Evolutionary conservation across 2,888 invertebrate species (phyloP).

Genomic region (Tipula vernalis): DNA sequence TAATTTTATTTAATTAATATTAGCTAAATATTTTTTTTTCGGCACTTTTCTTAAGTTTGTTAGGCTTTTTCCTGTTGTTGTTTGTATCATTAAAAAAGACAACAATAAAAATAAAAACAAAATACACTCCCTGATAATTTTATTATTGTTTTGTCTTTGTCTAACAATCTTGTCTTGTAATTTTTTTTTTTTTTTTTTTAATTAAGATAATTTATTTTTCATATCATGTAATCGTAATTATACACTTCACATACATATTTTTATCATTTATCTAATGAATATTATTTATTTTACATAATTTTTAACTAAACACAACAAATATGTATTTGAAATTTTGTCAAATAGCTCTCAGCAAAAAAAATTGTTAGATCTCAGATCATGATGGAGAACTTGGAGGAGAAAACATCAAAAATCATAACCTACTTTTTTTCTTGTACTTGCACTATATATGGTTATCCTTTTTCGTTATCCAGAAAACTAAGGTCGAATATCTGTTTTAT

Average conservation of each 20-base stretch:
- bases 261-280: neutral
- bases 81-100: neutral
- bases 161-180: neutral
- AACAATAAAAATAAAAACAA: slow-evolving; percentile 1
- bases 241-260: neutral
- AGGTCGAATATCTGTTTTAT: neutral
- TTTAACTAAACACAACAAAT: neutral
- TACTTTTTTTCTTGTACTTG: neutral
- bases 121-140: slow-evolving; percentile 8
- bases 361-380: neutral
- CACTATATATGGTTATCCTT: neutral
- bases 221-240: neutral
- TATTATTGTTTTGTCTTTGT: neutral
- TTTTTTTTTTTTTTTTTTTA: neutral
- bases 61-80: neutral
- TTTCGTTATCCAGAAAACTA: neutral
- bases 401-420: slow-evolving; percentile 11
- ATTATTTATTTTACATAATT: neutral
- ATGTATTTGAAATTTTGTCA: neutral
- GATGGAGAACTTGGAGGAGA: neutral
- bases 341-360: neutral
- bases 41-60: neutral
- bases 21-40: slow-evolving; percentile 13
- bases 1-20: slow-evolving; percentile 24
- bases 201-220: neutral